Evolutionary conservation across 2,113 vertebrate genomes (phyloP), one percentile per base, ranked within the genome.

Genomic region (Gambusia holbrooki): DNA sequence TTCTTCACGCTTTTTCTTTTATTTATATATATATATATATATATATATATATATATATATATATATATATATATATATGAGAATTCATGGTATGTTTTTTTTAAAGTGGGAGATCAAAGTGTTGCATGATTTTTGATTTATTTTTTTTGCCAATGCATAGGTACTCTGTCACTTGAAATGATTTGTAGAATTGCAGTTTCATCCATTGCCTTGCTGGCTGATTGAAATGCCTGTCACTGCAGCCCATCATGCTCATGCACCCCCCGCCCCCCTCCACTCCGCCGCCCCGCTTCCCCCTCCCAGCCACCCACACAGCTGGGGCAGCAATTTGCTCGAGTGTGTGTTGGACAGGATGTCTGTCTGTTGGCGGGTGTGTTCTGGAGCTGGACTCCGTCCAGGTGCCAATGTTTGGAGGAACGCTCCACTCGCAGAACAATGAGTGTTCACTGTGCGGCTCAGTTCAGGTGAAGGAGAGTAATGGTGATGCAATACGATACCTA

Each of bases 401-500:
- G 29, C 25, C 69, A 76, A 83, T 86, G 86, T 85, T 88, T 78
- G 4, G 71, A 87, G 83, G 73, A 84, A 84, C 76, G 77, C 69
- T 83, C 81, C 83, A 72, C 77, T 86, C 79, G 62, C 74, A 22
- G 27, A 86, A 92, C 86, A 90, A 88, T 90, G 62, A 84, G 88
- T 85, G 80, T 91, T 87, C 92, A 89, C 90, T 91, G 86, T 88
- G 84, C 28, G 42, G 62, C 86, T 85, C 79, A 87, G 76, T 85
- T 90, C 82, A 87, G 86, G 80, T 88, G 79, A 90, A 85, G 80
- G 60, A 87, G 80, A 83, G 87, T 84, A 87, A 77, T 77, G 60
- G 69, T 17, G 3, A 74, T 81, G 92, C 70, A 85, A 93, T 88
- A 81, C 88, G 93, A 94, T 86, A 92, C 88, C 80, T 54, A 75